Percentiles rank a stretch among this genome's conserved stretches.
These are phyloP conservation scores for Coregonus clupeaformis DNA, from an alignment of 2,113 vertebrate genomes.

Conservation along the genomic window DNA sequence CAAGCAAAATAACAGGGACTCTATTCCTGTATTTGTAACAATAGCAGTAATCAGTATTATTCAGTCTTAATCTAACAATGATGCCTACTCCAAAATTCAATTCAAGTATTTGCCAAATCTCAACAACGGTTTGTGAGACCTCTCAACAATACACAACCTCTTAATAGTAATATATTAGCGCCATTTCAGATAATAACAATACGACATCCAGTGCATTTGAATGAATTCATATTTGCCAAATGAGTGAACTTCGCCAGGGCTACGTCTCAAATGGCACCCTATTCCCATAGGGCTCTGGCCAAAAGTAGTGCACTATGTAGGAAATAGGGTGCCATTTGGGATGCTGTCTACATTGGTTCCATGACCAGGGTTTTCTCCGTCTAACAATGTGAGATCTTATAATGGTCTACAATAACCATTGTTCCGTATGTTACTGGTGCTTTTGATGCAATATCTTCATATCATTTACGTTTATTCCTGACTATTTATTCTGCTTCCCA, in stretches of 20 bases:
- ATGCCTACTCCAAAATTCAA: conserved; percentile 26
- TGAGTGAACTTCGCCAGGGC: too few relatives aligned
- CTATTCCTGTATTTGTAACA: conserved; percentile 24
- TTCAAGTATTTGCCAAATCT: conserved; percentile 57
- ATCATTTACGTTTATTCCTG: conserved; percentile 34
- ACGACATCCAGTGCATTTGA: conserved; percentile 1
- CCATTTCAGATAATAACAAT: conserved; percentile 20
- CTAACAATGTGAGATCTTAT: conserved; percentile 50
- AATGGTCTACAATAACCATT: conserved; percentile 18
- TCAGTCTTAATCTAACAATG: conserved; percentile 5
- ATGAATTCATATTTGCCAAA: conserved; percentile 52
- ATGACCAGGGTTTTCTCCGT: conserved; percentile 16
- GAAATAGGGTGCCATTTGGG: neutral
- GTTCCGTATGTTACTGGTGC: conserved; percentile 50
- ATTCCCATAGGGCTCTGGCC: too few relatives aligned
- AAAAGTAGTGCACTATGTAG: too few relatives aligned
- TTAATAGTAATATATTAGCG: conserved; percentile 9
- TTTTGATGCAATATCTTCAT: conserved; percentile 50
- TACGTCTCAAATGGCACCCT: too few relatives aligned
- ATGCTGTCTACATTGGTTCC: neutral
- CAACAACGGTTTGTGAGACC: conserved; percentile 16
- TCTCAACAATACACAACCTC: conserved; percentile 23
- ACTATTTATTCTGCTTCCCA: conserved; percentile 55
- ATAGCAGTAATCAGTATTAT: conserved; percentile 27
- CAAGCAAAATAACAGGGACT: conserved; percentile 12